These are phyloP conservation scores for Fistularia commersonii DNA, from an alignment of 2,797 vertebrate species.

Conservation along the genomic window DNA sequence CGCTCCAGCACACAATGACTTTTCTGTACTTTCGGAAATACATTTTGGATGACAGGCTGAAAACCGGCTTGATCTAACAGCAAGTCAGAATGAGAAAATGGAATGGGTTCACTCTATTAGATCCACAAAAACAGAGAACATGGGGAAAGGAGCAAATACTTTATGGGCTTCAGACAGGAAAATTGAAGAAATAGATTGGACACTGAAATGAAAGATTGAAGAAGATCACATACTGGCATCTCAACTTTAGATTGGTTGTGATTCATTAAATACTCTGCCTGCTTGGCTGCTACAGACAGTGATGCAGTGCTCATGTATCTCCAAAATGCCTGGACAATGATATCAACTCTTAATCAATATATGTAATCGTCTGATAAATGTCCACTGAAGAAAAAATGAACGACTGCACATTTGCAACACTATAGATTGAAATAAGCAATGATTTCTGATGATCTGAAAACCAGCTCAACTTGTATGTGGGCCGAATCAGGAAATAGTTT, in stretches of 20 bases:
- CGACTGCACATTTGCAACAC: too few species aligned
- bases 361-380: not conserved
- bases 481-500: too few species aligned
- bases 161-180: slow-evolving; percentile 30
- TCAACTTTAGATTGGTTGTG: slow-evolving; percentile 21
- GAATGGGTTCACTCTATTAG: slow-evolving; percentile 41
- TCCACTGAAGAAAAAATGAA: too few species aligned
- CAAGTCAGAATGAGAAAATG: slow-evolving; percentile 22
- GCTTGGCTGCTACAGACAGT: slow-evolving; percentile 20
- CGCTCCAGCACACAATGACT: too few species aligned
- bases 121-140: slow-evolving; percentile 24
- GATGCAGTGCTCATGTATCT: slow-evolving; percentile 7
- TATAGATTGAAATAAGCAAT: too few species aligned
- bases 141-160: slow-evolving; percentile 40
- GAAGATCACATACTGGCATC: slow-evolving; percentile 37
- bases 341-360: too few species aligned
- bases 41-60: slow-evolving; percentile 11
- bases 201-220: slow-evolving; percentile 38
- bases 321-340: too few species aligned
- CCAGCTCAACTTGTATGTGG: too few species aligned
- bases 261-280: slow-evolving; percentile 31
- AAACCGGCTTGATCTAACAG: slow-evolving; percentile 31
- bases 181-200: slow-evolving; percentile 8
- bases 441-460: too few species aligned
- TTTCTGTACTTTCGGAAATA: too few species aligned